Evolutionary conservation across 2,888 invertebrate genomes (phyloP).

Genomic region (Drosophila fungiperda): DNA sequence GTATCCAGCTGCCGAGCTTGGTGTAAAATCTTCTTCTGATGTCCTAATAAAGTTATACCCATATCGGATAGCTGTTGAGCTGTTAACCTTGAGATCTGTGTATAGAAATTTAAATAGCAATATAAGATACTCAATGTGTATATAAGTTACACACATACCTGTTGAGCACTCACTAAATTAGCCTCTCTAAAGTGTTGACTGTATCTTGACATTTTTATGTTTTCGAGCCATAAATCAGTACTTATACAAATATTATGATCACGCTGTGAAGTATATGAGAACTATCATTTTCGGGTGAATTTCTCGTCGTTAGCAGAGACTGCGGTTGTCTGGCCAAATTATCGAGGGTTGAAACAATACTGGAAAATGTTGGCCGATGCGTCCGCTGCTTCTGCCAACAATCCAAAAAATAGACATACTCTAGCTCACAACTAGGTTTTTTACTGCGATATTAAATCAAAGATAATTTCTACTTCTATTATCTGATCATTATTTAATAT

Average conservation of each 20-base stretch:
- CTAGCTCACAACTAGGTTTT: no score
- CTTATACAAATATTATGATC: conserved; percentile 85
- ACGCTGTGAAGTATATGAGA: conserved; percentile 84
- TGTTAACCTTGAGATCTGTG: conserved; percentile 93
- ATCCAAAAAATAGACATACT: no score
- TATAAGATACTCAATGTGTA: not conserved
- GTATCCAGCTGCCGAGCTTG: conserved; percentile 85
- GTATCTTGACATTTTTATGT: conserved; percentile 98
- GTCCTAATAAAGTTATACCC: conserved; percentile 97
- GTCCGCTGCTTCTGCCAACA: conserved; percentile 99
- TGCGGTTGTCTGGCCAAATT: conserved; percentile 90
- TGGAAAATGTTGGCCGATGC: conserved; percentile 96
- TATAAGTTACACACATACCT: conserved; percentile 71
- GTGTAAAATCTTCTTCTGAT: conserved; percentile 95
- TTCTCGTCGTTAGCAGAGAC: conserved; percentile 83
- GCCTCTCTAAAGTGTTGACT: conserved; percentile 96
- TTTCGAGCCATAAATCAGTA: conserved; percentile 95
- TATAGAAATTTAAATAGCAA: not conserved
- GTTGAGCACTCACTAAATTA: conserved; percentile 89
- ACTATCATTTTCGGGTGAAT: conserved; percentile 84
- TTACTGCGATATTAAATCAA: no score
- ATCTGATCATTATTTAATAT: not conserved
- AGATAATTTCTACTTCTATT: not conserved
- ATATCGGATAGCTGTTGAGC: conserved; percentile 96
- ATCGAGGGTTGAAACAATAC: conserved; percentile 97